Evolutionary conservation across 2,888 invertebrate genomes (phyloP).

Genomic region (Erannis defoliaria): DNA sequence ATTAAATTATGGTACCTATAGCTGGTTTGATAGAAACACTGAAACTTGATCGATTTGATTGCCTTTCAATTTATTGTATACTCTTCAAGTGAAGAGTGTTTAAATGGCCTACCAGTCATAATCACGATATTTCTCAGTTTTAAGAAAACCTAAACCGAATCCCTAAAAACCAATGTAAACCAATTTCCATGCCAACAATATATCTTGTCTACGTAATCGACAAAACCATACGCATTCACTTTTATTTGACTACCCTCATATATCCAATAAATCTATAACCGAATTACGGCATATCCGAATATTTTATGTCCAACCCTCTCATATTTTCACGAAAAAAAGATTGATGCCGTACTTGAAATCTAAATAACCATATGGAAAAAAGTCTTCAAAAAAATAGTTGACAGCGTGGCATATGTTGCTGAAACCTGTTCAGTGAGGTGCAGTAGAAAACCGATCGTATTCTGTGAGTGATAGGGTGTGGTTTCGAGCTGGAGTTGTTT

Average conservation of each 20-base stretch:
- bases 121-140: not conserved
- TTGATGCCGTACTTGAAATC: slow-evolving; percentile 45
- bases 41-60: no score
- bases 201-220: slow-evolving; percentile 30
- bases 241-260: slow-evolving; percentile 44
- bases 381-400: slow-evolving; percentile 53
- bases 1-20: no score
- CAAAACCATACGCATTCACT: slow-evolving; percentile 38
- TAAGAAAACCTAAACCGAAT: not conserved
- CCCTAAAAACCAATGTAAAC: slow-evolving; percentile 12
- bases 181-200: slow-evolving; percentile 19
- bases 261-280: slow-evolving; percentile 45
- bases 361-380: slow-evolving; percentile 46
- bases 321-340: slow-evolving; percentile 45
- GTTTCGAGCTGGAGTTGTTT: slow-evolving; percentile 36
- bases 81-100: no score
- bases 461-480: slow-evolving; percentile 20
- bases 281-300: slow-evolving; percentile 46
- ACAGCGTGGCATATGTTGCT: slow-evolving; percentile 47
- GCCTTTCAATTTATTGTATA: no score
- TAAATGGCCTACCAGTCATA: no score
- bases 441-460: slow-evolving; percentile 32
- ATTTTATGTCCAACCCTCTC: slow-evolving; percentile 43
- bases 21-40: no score
- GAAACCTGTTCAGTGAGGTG: slow-evolving; percentile 23